Percentiles rank a stretch among this genome's conserved stretches.
Conservation (phyloP, 2,797 vertebrate species). For the Thunnus albacares region DNA sequence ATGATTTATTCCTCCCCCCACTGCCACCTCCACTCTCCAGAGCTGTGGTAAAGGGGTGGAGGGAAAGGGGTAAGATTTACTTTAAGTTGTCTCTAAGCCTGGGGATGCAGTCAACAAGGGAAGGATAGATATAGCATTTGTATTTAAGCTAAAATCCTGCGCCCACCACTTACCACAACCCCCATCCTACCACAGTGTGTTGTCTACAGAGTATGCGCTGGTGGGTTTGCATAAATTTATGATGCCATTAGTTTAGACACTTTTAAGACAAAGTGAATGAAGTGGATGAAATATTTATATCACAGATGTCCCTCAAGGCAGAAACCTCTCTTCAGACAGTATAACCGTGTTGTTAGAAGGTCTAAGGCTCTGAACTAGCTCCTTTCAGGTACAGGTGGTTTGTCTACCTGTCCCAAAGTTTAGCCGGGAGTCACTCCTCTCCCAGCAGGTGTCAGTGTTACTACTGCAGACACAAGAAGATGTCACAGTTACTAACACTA, state of each 20-base stretch:
- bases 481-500: constrained; percentile 48
- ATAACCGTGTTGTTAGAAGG: neutral
- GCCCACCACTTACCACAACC: constrained; percentile 56
- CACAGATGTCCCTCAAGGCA: neutral
- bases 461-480: constrained; percentile 63
- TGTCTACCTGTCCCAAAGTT: constrained; percentile 38
- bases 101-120: constrained; percentile 77
- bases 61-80: constrained; percentile 77
- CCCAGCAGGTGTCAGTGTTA: constrained; percentile 88
- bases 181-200: constrained; percentile 40
- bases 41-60: constrained; percentile 71
- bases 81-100: constrained; percentile 83
- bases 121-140: constrained; percentile 77
- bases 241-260: constrained; percentile 45
- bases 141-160: constrained; percentile 76
- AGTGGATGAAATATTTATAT: constrained; percentile 5
- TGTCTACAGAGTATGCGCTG: constrained; percentile 25
- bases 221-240: constrained; percentile 50
- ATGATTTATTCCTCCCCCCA: constrained; percentile 83
- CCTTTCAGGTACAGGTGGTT: constrained; percentile 26
- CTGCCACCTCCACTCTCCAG: constrained; percentile 79
- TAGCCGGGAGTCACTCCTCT: constrained; percentile 68
- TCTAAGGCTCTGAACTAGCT: neutral
- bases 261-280: constrained; percentile 47
- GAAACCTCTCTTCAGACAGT: neutral